A percentile compares a stretch with the other conserved stretches of the same genome.
Evolutionary conservation across 2,113 vertebrate species (phyloP).

Genomic region (Egretta garzetta): DNA sequence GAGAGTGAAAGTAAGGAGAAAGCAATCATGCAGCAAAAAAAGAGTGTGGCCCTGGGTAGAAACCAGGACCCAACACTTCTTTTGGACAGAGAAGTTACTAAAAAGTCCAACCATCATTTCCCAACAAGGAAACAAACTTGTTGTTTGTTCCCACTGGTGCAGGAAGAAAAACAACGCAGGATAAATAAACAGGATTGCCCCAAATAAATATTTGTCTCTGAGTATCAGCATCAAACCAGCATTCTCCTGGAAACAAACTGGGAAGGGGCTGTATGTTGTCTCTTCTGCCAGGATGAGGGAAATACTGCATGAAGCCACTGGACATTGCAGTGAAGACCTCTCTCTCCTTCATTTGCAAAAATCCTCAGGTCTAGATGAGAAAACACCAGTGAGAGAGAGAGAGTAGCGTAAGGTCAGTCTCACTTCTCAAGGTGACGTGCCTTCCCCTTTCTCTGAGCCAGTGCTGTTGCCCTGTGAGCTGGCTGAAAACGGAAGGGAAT

Average conservation of each 20-base stretch:
- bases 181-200: conserved; percentile 18
- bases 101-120: not conserved
- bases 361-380: not conserved
- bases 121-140: not conserved
- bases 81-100: not conserved
- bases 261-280: not conserved
- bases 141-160: conserved; percentile 21
- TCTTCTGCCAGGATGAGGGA: not conserved
- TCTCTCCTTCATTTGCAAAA: not conserved
- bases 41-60: not conserved
- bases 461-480: not conserved
- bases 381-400: not conserved
- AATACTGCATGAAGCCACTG: not conserved
- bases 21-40: not conserved
- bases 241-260: not conserved
- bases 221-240: not conserved
- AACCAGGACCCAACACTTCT: not conserved
- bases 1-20: not conserved
- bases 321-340: not conserved
- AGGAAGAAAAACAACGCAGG: conserved; percentile 22
- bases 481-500: not conserved
- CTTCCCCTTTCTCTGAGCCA: not conserved
- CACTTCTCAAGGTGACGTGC: not conserved
- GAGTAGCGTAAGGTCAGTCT: not conserved
- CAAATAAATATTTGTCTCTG: conserved; percentile 38